These are phyloP conservation scores for Pelodytes ibericus DNA, from an alignment of 2,797 vertebrate genomes.

Conservation along the genomic window DNA sequence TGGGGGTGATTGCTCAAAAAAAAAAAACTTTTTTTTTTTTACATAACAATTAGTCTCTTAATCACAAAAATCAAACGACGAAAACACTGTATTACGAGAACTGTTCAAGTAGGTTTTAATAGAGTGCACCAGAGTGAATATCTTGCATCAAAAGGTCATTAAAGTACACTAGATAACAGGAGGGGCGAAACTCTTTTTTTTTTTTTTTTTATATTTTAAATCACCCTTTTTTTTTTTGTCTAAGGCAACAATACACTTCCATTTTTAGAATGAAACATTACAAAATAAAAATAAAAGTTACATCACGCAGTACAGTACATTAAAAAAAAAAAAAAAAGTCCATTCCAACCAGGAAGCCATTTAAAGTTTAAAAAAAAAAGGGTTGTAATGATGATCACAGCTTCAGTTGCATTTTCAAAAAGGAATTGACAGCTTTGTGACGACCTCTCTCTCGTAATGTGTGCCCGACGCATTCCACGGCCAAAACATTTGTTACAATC, in stretches of 20 bases:
- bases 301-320: constrained; percentile 70
- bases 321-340: too few relatives aligned
- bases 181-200: constrained; percentile 69
- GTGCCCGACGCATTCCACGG: constrained; percentile 67
- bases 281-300: constrained; percentile 68
- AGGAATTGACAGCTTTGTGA: constrained; percentile 65
- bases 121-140: constrained; percentile 83
- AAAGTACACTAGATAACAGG: constrained; percentile 69
- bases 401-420: constrained; percentile 60
- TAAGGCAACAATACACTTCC: constrained; percentile 79
- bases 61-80: constrained; percentile 62
- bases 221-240: constrained; percentile 67
- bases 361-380: constrained; percentile 13
- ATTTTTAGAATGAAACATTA: constrained; percentile 75
- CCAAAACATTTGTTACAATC: constrained; percentile 75
- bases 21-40: too few relatives aligned
- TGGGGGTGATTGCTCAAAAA: too few relatives aligned
- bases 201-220: constrained; percentile 66
- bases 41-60: background rate
- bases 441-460: constrained; percentile 71
- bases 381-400: constrained; percentile 73
- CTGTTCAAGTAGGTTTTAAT: constrained; percentile 86
- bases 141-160: constrained; percentile 74
- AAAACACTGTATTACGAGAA: constrained; percentile 75
- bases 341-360: constrained; percentile 69